phyloP scores from a whole-genome alignment of 2,797 vertebrate species.

The Lagocephalus sceleratus region DNA sequence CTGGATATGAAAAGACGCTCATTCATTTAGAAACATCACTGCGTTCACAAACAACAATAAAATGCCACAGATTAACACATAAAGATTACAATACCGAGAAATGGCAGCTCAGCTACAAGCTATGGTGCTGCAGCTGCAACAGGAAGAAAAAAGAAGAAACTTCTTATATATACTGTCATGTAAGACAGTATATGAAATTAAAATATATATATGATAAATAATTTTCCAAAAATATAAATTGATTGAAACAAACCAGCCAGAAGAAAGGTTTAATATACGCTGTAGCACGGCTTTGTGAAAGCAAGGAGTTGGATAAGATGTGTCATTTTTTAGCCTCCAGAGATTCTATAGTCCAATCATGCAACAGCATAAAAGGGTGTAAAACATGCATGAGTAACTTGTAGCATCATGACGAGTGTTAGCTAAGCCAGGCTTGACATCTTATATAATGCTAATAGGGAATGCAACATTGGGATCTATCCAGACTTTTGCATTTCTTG shows the following conservation, averaged over 20 bases:
- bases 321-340: constrained; percentile 39
- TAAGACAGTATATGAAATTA: not conserved
- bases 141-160: not conserved
- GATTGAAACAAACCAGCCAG: too few species aligned
- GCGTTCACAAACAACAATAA: not conserved
- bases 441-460: constrained; percentile 61
- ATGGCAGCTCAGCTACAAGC: too few species aligned
- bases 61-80: not conserved
- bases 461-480: constrained; percentile 12
- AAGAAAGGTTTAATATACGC: not conserved
- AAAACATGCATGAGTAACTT: constrained; percentile 65
- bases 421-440: constrained; percentile 49
- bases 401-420: constrained; percentile 47
- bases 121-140: too few species aligned
- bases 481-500: constrained; percentile 5
- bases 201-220: not conserved
- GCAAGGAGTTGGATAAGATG: constrained; percentile 38
- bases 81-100: constrained; percentile 8
- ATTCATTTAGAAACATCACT: constrained; percentile 14
- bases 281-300: constrained; percentile 29
- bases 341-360: constrained; percentile 38
- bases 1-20: not conserved
- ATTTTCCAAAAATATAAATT: too few species aligned
- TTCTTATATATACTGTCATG: not conserved
- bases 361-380: constrained; percentile 51